Conservation (phyloP, 1,140 invertebrate species). For the Nomia melanderi region DNA sequence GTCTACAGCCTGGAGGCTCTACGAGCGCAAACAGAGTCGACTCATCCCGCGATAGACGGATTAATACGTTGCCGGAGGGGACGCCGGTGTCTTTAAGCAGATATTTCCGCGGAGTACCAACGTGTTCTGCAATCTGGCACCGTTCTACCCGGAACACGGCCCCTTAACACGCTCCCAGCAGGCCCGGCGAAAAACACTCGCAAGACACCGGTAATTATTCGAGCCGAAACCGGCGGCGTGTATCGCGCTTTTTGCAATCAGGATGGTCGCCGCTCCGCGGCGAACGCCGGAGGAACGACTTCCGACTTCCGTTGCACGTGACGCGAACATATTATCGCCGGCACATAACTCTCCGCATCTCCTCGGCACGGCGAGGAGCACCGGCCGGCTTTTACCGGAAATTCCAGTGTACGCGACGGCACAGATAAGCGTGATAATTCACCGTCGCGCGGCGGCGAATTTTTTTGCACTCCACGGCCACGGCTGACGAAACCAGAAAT, state of each 20-base stretch:
- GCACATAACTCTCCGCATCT: slow-evolving; percentile 48
- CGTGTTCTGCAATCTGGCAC: too few species aligned
- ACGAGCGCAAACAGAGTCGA: too few species aligned
- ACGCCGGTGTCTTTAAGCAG: too few species aligned
- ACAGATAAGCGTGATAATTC: slow-evolving; percentile 52
- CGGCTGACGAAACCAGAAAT: slow-evolving; percentile 45
- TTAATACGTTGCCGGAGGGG: too few species aligned
- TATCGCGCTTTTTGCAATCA: slow-evolving; percentile 40
- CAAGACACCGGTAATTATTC: not conserved
- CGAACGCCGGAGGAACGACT: slow-evolving; percentile 23
- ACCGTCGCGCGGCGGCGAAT: slow-evolving; percentile 12
- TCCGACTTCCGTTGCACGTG: slow-evolving; percentile 43
- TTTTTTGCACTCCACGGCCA: slow-evolving; percentile 7
- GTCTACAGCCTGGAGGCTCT: too few species aligned
- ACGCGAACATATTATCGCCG: slow-evolving; percentile 47
- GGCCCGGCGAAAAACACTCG: not conserved
- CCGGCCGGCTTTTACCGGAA: slow-evolving; percentile 44
- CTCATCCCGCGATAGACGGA: too few species aligned
- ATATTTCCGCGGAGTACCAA: too few species aligned
- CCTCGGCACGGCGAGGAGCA: not conserved
- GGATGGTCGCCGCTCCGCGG: not conserved
- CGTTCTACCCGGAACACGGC: too few species aligned
- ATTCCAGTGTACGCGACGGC: slow-evolving; percentile 37
- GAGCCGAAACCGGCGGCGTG: not conserved
- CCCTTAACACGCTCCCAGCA: too few species aligned